Base-by-base conservation (phyloP, 2,113 vertebrate genomes). In the Corvus cornix region DNA sequence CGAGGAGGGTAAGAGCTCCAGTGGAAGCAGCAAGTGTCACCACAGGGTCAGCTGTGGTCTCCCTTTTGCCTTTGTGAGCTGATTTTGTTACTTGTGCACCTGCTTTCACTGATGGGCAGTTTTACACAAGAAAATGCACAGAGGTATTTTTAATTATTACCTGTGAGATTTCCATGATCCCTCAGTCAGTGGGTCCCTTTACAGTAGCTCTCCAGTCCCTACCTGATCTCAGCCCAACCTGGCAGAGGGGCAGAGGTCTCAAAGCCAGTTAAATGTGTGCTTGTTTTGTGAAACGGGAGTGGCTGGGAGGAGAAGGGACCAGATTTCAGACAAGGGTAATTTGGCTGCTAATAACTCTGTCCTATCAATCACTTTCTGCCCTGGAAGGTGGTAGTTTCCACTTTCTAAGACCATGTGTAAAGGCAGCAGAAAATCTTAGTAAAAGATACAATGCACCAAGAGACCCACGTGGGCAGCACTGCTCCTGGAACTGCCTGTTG, bases 1-100 rank as follows among this genome's bases (percentile, higher is more conserved):
- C 1, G 99, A 99, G 64, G 99, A 98, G 39, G 99, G 99, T 99
- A 97, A 89, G 93, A 41, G 10, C 90, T 76, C 51, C 64, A 43
- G 39, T 3, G 46, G 53, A 68, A 80, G 35, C 56, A 90, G 44
- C 37, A 39, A 18, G 30, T 2, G 0, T 55, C 27, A 37, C 23
- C 33, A 68, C 41, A 0, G 2, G 27, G 18, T 77, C 49, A 63
- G 22, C 24, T 70, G 20, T n/a, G 37, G 7, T 82, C 26, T 88
- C 49, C 24, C 16, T 67, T 59, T 59, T 81, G 28, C 68, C 30
- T 51, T 67, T 67, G 31, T 26, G 59, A 73, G 53, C 46, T 64
- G 46, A 22, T 60, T 52, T 37, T 69, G 46, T 53, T 9, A 9
- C 55, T 39, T 81, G 43, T 74, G 43, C 56, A 19, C 60, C 23